A percentile compares a stretch with the other conserved stretches of the same genome.
Evolutionary conservation across 1,140 invertebrate genomes (phyloP).

Genomic region (Cydia fagiglandana): DNA sequence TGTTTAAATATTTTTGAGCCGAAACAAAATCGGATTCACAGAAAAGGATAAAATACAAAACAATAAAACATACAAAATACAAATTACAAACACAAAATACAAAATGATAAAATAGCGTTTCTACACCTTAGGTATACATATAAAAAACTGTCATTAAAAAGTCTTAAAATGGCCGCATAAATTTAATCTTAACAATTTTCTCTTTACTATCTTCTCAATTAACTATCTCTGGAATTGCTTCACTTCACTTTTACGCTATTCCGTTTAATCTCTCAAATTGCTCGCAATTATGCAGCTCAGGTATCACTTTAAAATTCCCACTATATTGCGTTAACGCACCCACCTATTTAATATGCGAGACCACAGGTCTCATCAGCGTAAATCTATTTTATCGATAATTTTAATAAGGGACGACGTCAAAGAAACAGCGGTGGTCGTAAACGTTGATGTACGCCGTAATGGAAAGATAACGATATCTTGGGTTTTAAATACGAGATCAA

Average conservation of each 20-base stretch:
- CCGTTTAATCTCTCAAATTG: conserved; percentile 11
- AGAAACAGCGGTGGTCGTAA: conserved; percentile 36
- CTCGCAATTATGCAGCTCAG: conserved; percentile 29
- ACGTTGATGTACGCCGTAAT: conserved; percentile 14
- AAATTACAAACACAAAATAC: too few species aligned
- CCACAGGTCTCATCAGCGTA: conserved; percentile 47
- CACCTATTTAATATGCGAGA: conserved; percentile 44
- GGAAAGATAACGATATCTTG: conserved; percentile 30
- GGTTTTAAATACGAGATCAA: conserved; percentile 33
- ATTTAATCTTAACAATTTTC: too few species aligned
- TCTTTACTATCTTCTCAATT: too few species aligned
- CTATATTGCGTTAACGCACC: conserved; percentile 32
- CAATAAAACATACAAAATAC: too few species aligned
- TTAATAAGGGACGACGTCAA: conserved; percentile 42
- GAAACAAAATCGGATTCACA: neutral
- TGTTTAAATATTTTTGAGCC: neutral
- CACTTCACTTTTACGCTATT: too few species aligned
- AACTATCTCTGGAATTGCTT: too few species aligned
- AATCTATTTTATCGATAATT: conserved; percentile 47
- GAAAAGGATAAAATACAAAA: too few species aligned
- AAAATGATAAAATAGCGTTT: too few species aligned
- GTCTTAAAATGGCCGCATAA: too few species aligned
- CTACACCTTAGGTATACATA: too few species aligned
- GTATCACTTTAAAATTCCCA: conserved; percentile 24
- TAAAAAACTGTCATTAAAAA: neutral